Evolutionary conservation across 1,140 invertebrate genomes (phyloP), one percentile per base, ranked within the genome.

Genomic region (Nomia melanderi): DNA sequence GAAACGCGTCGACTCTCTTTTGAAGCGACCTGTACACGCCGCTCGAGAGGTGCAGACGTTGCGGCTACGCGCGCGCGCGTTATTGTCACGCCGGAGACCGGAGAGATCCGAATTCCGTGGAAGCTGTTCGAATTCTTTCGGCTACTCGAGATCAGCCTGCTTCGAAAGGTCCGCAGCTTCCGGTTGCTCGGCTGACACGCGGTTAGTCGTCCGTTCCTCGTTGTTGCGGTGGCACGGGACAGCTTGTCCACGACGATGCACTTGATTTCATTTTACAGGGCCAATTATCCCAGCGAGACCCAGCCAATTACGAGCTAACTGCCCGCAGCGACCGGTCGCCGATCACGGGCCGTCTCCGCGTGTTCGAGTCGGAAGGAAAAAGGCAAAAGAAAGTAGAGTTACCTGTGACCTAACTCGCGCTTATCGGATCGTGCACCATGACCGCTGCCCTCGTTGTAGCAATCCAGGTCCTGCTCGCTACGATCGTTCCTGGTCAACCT

Each of bases 361-460:
- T 17, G 0, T 20, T 8, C 14, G 0, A 14, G 5, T 33, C 14
- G 17, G 5, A 74, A 67, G 39, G 59, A 63, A 82, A n/a, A 14
- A 44, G 56, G 27, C 9, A 59, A 23, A 62, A 50, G 41, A 0
- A 44, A 44, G 20, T 17, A 4, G 14, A 79, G 56, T 86, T 93
- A 95, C 94, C 94, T 95, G 92, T 95, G 94, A 62, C 92, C 91
- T 14, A 94, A 87, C 69, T 93, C 93, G 75, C 94, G 93, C 75
- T 93, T 93, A 88, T 95, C 94, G 33, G 82, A 92, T 88, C 69
- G 92, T 89, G 86, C 88, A 63, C 44, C 85, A 33, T 62, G n/a
- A 8, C 85, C 85, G 44, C 92, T 88, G n/a, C 93, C 93, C 77
- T 94, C 93, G n/a, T 93, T 93, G 83, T 93, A 95, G 77, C 92